phyloP scores from a whole-genome alignment of 2,888 invertebrate species.

The Imbricaverruca yamaguchii region DNA sequence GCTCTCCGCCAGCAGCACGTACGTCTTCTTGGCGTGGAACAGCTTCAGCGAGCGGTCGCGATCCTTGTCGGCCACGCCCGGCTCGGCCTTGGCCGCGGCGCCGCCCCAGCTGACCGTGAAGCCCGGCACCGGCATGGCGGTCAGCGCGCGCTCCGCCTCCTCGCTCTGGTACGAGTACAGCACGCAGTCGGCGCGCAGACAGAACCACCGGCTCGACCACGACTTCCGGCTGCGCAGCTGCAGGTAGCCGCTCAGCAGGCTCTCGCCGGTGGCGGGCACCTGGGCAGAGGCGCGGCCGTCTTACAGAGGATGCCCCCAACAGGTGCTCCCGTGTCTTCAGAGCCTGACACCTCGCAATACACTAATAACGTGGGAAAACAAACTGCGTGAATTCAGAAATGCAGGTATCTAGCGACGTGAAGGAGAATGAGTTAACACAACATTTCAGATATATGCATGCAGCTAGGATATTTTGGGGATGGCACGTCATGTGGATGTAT shows the following conservation, averaged over 20 bases:
- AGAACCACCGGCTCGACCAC: slow-evolving; percentile 47
- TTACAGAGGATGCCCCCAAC: not conserved
- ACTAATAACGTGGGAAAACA: too few species aligned
- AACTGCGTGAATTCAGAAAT: too few species aligned
- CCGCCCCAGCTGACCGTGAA: slow-evolving; percentile 45
- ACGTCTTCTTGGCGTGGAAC: slow-evolving; percentile 46
- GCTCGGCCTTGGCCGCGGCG: slow-evolving; percentile 33
- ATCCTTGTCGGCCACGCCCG: slow-evolving; percentile 39
- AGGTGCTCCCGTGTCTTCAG: slow-evolving; percentile 25
- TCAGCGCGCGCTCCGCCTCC: slow-evolving; percentile 48
- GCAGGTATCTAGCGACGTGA: too few species aligned
- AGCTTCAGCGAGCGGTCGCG: slow-evolving; percentile 44
- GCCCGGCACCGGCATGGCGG: slow-evolving; percentile 54
- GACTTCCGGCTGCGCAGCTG: slow-evolving; percentile 30
- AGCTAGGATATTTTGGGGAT: too few species aligned
- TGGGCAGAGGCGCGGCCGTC: not conserved
- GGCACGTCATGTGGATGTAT: too few species aligned
- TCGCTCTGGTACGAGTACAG: slow-evolving; percentile 48
- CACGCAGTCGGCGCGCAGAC: slow-evolving; percentile 51
- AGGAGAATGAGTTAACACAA: too few species aligned
- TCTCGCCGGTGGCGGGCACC: slow-evolving; percentile 29
- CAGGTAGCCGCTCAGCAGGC: slow-evolving; percentile 30
- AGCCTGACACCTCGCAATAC: too few species aligned
- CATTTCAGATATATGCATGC: too few species aligned
- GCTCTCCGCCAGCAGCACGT: slow-evolving; percentile 48